These are phyloP conservation scores for Drosophila pseudoananassae DNA, from an alignment of 1,140 invertebrate genomes.

Conservation along the genomic window DNA sequence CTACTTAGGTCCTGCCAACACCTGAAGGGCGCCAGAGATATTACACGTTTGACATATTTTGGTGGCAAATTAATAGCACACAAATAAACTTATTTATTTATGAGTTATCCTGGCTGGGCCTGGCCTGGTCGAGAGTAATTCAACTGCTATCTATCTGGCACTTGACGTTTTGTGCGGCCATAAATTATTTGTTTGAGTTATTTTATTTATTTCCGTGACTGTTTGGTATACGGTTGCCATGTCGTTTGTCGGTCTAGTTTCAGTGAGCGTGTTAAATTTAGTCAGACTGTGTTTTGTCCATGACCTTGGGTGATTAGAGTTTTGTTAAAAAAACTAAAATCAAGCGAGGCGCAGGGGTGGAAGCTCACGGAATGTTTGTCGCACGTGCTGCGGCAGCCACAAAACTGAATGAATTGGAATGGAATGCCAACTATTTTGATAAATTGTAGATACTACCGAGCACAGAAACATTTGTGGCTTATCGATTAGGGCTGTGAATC, in stretches of 20 bases:
- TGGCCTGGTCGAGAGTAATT: conserved; percentile 3
- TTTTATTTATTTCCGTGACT: conserved; percentile 49
- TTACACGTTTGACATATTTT: conserved; percentile 20
- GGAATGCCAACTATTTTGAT: conserved; percentile 25
- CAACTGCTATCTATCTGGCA: conserved; percentile 19
- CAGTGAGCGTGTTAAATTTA: conserved; percentile 33
- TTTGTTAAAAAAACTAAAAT: conserved; percentile 44
- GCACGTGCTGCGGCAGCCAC: conserved; percentile 43
- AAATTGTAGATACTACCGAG: conserved; percentile 21
- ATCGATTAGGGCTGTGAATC: conserved; percentile 18
- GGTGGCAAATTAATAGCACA: conserved; percentile 32
- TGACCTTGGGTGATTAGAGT: conserved; percentile 40
- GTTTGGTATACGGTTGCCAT: conserved; percentile 13
- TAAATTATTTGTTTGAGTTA: conserved; percentile 36
- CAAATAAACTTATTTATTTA: conserved; percentile 27
- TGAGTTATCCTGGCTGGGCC: conserved; percentile 1
- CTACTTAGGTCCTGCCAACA: conserved; percentile 24
- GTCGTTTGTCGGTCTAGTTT: conserved; percentile 9
- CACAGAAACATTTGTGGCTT: conserved; percentile 28
- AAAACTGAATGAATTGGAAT: conserved; percentile 15
- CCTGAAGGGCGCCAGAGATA: neutral
- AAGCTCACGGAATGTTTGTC: conserved; percentile 33
- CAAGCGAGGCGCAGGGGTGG: conserved; percentile 7
- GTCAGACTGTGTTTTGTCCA: neutral
- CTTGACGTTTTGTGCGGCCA: conserved; percentile 16